Evolutionary conservation across 64 coral and sea anemone genomes (phyloP), one percentile per base, ranked within the genome.

Genomic region (Stichodactyla helianthus): DNA sequence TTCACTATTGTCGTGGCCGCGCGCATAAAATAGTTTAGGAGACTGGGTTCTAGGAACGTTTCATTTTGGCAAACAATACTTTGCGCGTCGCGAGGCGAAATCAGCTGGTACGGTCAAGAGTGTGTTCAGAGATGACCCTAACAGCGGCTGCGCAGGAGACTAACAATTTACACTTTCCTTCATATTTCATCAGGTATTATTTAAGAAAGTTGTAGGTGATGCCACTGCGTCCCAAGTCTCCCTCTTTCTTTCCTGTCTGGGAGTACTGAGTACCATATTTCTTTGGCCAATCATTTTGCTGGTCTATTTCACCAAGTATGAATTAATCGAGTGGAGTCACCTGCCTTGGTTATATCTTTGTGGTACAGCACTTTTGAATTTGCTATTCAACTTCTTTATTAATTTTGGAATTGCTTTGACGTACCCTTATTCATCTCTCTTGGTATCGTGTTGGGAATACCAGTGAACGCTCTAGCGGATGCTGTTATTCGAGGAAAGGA

Each of bases 391-490:
- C 35, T 97, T 91, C 71, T 71, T 93, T 27, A 97, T 97, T 26
- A 97, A 93, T 63, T 93, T 97, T 82, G 95, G 95, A 31, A 97
- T 93, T 58, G 95, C 95, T 5, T 88, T 97, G 13, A 97, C 95
- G 1, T 91, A 93, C 65, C 95, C 7, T 83, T 97, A 68, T 97
- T 97, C 57, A 97, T 97, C 50, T 97, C 95, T 13, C 78, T 97
- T 17, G 95, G 95, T 17, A 97, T 91, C 10, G 95, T 93, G 28
- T 86, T 97, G 15, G 95, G 95, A 5, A 97, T 97, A 86, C 95
- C 95, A 11, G 80, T 97, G 1, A 97, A 97, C 64, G 95, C 95
- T 15, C 55, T 87, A 22, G 87, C 86, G 53, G 95, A 97, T 86
- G 86, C 86, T 14, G 58, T 93, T 51, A 91, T 94, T 54, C 84